Base-by-base conservation (phyloP, 2,797 vertebrate genomes). In the Merluccius polli region DNA sequence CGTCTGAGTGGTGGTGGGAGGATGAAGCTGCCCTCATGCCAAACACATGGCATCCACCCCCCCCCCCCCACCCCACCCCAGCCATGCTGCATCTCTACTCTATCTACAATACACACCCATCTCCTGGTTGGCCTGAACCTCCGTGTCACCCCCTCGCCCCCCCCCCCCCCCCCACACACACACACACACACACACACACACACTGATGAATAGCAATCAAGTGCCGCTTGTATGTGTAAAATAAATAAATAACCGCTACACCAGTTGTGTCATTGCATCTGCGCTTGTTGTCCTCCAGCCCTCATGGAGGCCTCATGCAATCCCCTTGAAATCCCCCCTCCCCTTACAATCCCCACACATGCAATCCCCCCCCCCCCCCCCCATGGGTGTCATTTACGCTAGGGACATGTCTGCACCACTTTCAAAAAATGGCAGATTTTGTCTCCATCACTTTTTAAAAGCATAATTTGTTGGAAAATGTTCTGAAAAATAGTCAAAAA, bases 1-100 rank as follows among this genome's bases (percentile, higher is more conserved):
- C 75, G 84, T 89, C 91, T 93, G 91, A 94, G 91, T 93, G 91
- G 86, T 88, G 90, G 89, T 93, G 94, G 91, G 93, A 93, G 75
- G 80, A 73, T 72, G 91, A 94, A 93, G 86, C 83, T 83, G 75
- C 93, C 93, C 93, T 89, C 91, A 93, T 94, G 71, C 21, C 75
- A 12, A 85, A 89, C 90, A 87, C 92, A 92, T 92, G 90, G 90
- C 75, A 91, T 89, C 83, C 83, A 75, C 63, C 75, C 79, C 52
- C 75, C 72, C 84, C 83, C 84, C 82, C 82, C 78, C 82, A 83
- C 89, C 88, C 87, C 78, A 4, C 11, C 52, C n/a, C 8, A 3
- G 52, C 12, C 18, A 0, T 31, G 63, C 76, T 31, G 63, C 76
- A 71, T 79, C 88, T 88, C 91, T 87, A 6, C 77, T 74, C 41